Percentiles rank a stretch among this genome's conserved stretches.
These are phyloP conservation scores for Bombyx mori DNA, from an alignment of 1,140 invertebrate species.

Conservation along the genomic window ASM3026992v2 NC_085133.1:489001-489500, in stretches of 20 bases:
- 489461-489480: not conserved
- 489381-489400: constrained; percentile 17
- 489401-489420: constrained; percentile 8
- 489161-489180: constrained; percentile 11
- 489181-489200: not conserved
- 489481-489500: not conserved
- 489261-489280: not conserved
- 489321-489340: constrained; percentile 14
- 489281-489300: not conserved
- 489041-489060: constrained; percentile 19
- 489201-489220: constrained; percentile 7
- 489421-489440: not conserved
- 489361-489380: constrained; percentile 17
- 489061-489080: constrained; percentile 16
- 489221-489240: constrained; percentile 7
- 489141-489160: constrained; percentile 14
- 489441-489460: not conserved
- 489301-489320: constrained; percentile 4
- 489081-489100: constrained; percentile 13
- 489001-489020: constrained; percentile 11
- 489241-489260: constrained; percentile 2
- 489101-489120: constrained; percentile 15
- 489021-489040: constrained; percentile 16
- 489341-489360: constrained; percentile 15
- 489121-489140: constrained; percentile 20